Conservation (phyloP, 2,113 vertebrate genomes). For the Tapirus terrestris region DNA sequence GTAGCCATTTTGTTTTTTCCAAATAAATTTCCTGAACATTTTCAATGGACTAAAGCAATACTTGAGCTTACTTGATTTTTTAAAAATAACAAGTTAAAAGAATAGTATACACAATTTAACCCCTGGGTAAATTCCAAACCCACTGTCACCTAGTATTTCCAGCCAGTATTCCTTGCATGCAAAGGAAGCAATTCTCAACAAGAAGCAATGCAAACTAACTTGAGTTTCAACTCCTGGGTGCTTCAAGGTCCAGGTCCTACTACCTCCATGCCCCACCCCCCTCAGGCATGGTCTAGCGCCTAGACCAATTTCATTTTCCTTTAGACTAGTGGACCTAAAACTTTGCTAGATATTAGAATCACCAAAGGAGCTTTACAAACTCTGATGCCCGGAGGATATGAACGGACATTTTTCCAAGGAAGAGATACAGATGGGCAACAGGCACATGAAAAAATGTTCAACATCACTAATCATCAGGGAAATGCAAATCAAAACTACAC, state of each 20-base stretch:
- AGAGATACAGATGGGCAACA: no score
- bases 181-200: not conserved
- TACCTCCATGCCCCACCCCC: not conserved
- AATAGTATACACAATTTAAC: not conserved
- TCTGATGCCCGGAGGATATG: not conserved
- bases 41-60: constrained; percentile 36
- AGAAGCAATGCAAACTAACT: not conserved
- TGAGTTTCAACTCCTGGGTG: not conserved
- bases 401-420: no score
- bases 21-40: constrained; percentile 52
- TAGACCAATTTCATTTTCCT: constrained; percentile 5
- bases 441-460: no score
- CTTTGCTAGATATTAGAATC: not conserved
- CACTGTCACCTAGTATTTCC: not conserved
- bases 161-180: not conserved
- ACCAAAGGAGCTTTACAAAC: not conserved
- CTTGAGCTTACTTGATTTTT: not conserved
- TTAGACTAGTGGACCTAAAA: constrained; percentile 23
- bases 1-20: not conserved
- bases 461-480: no score
- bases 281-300: not conserved
- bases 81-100: not conserved
- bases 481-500: no score
- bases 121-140: not conserved
- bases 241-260: not conserved